Conservation (phyloP, 2,888 invertebrate species). For the Chrysodeixis includens region DNA sequence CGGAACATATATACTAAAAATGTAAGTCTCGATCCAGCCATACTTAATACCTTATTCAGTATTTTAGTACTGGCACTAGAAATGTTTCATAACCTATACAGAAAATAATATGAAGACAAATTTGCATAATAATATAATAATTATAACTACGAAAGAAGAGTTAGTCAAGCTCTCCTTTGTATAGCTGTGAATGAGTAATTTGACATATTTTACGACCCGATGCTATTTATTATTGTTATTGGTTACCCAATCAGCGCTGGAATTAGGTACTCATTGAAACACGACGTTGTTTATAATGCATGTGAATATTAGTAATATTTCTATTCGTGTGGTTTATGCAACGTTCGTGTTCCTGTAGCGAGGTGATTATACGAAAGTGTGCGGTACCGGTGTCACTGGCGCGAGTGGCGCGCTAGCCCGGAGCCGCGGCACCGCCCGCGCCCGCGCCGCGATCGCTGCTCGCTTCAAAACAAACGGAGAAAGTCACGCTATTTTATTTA, state of each 20-base stretch:
- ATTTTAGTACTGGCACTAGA: not conserved
- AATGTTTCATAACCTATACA: constrained; percentile 5
- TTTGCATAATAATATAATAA: constrained; percentile 30
- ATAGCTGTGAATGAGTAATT: constrained; percentile 27
- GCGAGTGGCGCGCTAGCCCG: constrained; percentile 22
- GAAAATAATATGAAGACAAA: constrained; percentile 26
- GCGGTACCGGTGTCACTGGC: constrained; percentile 31
- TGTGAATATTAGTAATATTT: constrained; percentile 42
- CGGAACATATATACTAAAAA: not conserved
- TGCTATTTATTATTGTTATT: constrained; percentile 44
- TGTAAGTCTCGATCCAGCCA: not conserved
- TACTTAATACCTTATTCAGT: not conserved
- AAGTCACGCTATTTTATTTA: constrained; percentile 78
- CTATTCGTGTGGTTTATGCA: constrained; percentile 42
- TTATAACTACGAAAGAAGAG: constrained; percentile 17
- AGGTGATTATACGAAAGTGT: constrained; percentile 25
- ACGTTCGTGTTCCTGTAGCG: constrained; percentile 54
- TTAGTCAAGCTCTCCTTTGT: constrained; percentile 23
- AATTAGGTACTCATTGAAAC: constrained; percentile 44
- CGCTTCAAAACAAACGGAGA: constrained; percentile 83
- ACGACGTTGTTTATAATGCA: constrained; percentile 43
- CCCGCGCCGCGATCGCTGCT: constrained; percentile 50
- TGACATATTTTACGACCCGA: constrained; percentile 37
- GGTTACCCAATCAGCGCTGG: constrained; percentile 34
- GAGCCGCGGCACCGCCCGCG: constrained; percentile 47